Base-by-base conservation (phyloP, 2,888 invertebrate genomes). In the Caenorhabditis macrosperma region DNA sequence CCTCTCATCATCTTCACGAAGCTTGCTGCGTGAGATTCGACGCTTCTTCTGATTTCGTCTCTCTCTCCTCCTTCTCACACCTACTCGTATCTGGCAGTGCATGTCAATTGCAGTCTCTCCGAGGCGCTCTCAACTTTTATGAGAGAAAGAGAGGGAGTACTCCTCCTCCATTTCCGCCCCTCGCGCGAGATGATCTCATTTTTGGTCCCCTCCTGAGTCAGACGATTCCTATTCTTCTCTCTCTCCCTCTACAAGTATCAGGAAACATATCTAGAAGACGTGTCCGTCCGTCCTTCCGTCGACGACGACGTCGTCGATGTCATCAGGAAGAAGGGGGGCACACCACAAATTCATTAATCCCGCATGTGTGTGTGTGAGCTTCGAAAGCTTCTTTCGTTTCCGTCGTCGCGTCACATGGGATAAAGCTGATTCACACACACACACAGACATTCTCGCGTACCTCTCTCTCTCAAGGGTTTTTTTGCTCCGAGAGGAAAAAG, bases 271-370 rank as follows among this genome's bases (percentile, higher is more conserved):
- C 69, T 69, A 59, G 52, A 69, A 35, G 60, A 44, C 41, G 60
- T 30, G n/a, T n/a, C n/a, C n/a, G n/a, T n/a, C n/a, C n/a, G n/a
- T n/a, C n/a, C n/a, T n/a, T n/a, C n/a, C n/a, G n/a, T n/a, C n/a
- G n/a, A n/a, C n/a, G n/a, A n/a, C 57, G 64, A 41, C 28, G 48
- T 54, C 66, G 67, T 67, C 57, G 55, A 26, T 57, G 68, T 60
- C 59, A 46, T 59, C 38, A 38, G 12, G 38, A 33, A 5, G 38
- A 33, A 5, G 38, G 9, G 38, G 38, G 38, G 12, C 38, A 38
- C 61, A 44, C 48, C 69, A 60, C 54, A 71, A 71, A 71, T 71
- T 71, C 71, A 71, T 71, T 71, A 71, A 71, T 71, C 71, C 71
- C 46, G 55, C 46, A 33, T 55, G 55, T 52, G 57, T 38, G 48